Evolutionary conservation across 2,888 invertebrate species (phyloP), one percentile per base, ranked within the genome.

Genomic region (Cheilosia grossa): DNA sequence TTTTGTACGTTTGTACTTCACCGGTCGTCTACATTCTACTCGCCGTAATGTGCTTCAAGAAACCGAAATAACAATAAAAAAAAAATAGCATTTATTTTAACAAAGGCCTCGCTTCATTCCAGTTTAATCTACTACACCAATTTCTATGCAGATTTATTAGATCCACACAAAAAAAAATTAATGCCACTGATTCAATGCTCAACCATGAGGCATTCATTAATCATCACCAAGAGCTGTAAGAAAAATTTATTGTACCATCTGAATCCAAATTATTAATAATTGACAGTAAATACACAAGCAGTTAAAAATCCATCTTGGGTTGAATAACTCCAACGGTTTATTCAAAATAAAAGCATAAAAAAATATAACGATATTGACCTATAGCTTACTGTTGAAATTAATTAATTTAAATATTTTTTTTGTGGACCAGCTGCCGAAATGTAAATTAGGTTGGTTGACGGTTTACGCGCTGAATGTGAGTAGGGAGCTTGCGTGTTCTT

Each of bases 121-220:
- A 19, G 30, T 19, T 19, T 63, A n/a, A 49, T 17, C n/a, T 21
- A 33, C 21, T 37, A 15, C 33, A 64, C 49, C 37, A 51, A 24
- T 51, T 64, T 49, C n/a, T 49, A 64, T 64, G 64, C 27, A 64
- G 49, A 64, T 49, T 63, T 49, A 13, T 27, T 9, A n/a, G n/a
- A 24, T 13, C 27, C 27, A 27, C 17, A 21, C n/a, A 24, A 21
- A 21, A 21, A 21, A 21, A 58, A 58, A 6, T 13, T 13, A 33
- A 13, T 13, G 37, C 33, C 4, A 19, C 33, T 54, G 30, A 27
- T n/a, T 5, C 33, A 19, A 17, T 5, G 10, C 51, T 9, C 21
- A 51, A 19, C 4, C 21, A 21, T 51, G 4, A 3, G 21, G 13
- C 13, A 2, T 37, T 58, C 37, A 37, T 24, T 59, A 58, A 37